These are phyloP conservation scores for Drosophila sucinea DNA, from an alignment of 1,140 invertebrate genomes.

Conservation along the genomic window DNA sequence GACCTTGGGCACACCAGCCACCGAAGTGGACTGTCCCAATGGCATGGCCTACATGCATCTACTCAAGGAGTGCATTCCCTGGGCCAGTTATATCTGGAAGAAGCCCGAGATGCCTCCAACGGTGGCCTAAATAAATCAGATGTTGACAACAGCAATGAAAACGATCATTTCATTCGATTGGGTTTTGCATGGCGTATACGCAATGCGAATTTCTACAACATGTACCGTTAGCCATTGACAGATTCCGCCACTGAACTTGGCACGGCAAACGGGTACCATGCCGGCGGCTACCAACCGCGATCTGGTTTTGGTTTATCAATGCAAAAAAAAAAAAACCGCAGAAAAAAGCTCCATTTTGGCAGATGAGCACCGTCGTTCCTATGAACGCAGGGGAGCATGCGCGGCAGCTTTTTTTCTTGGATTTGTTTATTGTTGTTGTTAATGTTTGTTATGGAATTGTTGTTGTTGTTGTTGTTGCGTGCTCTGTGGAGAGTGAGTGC, in stretches of 20 bases:
- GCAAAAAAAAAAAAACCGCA: constrained; percentile 42
- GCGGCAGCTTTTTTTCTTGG: constrained; percentile 21
- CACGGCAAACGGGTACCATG: constrained; percentile 2
- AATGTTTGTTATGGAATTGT: constrained; percentile 11
- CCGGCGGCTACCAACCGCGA: neutral
- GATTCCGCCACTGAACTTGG: constrained; percentile 72
- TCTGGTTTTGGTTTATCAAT: constrained; percentile 43
- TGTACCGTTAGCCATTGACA: constrained; percentile 28
- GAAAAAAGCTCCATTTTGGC: constrained; percentile 45
- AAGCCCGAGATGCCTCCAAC: constrained; percentile 73
- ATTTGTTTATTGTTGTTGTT: constrained; percentile 23
- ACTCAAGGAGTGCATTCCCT: constrained; percentile 77
- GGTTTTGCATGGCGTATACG: constrained; percentile 18
- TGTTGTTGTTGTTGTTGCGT: constrained; percentile 29
- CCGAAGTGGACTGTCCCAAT: constrained; percentile 67
- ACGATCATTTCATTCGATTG: neutral
- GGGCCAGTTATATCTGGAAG: constrained; percentile 78
- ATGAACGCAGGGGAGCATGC: constrained; percentile 27
- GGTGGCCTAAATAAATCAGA: constrained; percentile 60
- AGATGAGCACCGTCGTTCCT: constrained; percentile 34
- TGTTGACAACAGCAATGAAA: constrained; percentile 30
- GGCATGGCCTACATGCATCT: constrained; percentile 77
- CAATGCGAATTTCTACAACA: constrained; percentile 29
- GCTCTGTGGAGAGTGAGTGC: constrained; percentile 69
- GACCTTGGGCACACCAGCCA: constrained; percentile 50